phyloP scores from a whole-genome alignment of 2,797 vertebrate species.

The Muscicapa comitata region DNA sequence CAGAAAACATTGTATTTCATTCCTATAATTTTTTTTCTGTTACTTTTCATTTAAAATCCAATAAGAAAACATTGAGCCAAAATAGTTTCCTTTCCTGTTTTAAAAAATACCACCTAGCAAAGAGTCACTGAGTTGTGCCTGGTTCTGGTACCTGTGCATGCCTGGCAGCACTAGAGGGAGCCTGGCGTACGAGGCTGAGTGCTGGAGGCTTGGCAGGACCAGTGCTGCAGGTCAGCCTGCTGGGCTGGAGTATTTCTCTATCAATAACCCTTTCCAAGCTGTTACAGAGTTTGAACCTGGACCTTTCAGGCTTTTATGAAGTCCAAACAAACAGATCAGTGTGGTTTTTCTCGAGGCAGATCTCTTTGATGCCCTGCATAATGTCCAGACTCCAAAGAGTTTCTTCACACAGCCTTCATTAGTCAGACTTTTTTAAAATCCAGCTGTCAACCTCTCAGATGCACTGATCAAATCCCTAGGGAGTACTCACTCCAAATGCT shows the following conservation, averaged over 20 bases:
- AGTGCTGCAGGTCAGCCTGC: not conserved
- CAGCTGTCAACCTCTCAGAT: not conserved
- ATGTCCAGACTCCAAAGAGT: not conserved
- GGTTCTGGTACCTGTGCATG: accelerated
- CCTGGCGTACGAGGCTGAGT: not conserved
- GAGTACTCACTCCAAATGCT: not conserved
- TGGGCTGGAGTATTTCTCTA: not conserved
- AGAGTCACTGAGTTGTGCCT: accelerated
- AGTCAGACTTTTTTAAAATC: not conserved
- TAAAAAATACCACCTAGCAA: not conserved
- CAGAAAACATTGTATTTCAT: not conserved
- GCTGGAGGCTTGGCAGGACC: not conserved
- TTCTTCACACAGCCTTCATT: not conserved
- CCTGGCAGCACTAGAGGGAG: conserved; percentile 34
- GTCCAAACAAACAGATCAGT: not conserved
- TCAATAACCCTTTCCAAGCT: not conserved
- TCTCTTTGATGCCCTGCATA: not conserved
- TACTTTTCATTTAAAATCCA: not conserved
- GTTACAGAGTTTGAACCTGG: not conserved
- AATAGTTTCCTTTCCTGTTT: not conserved
- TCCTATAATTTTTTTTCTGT: not conserved
- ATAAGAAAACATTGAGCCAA: not conserved
- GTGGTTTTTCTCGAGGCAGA: not conserved
- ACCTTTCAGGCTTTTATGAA: not conserved
- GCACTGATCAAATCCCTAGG: not conserved